phyloP scores from a whole-genome alignment of 2,888 invertebrate genomes.

The Polydesmus complanatus region DNA sequence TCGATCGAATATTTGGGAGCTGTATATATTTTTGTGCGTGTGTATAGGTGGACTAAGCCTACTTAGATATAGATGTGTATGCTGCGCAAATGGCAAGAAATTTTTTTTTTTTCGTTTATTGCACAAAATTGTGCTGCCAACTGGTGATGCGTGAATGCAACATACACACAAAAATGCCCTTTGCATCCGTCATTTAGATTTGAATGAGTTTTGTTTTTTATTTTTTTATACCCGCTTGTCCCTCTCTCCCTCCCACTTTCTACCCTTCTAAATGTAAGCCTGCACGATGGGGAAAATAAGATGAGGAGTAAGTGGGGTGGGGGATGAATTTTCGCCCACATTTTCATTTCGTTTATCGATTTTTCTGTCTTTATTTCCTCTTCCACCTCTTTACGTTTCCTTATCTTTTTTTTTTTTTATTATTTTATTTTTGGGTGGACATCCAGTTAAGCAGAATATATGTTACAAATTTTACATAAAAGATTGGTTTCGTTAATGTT shows the following conservation, averaged over 20 bases:
- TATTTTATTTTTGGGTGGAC: neutral
- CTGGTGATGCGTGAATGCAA: neutral
- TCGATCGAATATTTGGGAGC: no score
- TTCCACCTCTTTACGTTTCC: neutral
- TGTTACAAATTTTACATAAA: neutral
- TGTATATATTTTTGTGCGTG: no score
- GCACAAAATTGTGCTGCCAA: neutral
- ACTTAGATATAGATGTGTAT: no score
- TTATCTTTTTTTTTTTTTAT: neutral
- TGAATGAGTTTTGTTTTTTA: neutral
- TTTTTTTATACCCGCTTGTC: neutral
- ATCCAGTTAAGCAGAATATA: neutral
- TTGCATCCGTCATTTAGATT: neutral
- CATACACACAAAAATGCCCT: neutral
- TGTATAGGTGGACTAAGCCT: no score
- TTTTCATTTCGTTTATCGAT: neutral
- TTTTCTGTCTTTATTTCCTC: neutral
- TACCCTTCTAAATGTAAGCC: neutral
- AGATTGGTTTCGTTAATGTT: neutral
- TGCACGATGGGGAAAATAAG: neutral
- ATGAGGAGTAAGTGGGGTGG: neutral
- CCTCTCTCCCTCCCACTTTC: neutral
- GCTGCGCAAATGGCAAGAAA: no score
- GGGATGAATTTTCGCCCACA: neutral
- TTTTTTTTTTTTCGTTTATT: neutral